Evolutionary conservation across 1,140 invertebrate species (phyloP), one percentile per base, ranked within the genome.

Genomic region (Mamestra configurata): DNA sequence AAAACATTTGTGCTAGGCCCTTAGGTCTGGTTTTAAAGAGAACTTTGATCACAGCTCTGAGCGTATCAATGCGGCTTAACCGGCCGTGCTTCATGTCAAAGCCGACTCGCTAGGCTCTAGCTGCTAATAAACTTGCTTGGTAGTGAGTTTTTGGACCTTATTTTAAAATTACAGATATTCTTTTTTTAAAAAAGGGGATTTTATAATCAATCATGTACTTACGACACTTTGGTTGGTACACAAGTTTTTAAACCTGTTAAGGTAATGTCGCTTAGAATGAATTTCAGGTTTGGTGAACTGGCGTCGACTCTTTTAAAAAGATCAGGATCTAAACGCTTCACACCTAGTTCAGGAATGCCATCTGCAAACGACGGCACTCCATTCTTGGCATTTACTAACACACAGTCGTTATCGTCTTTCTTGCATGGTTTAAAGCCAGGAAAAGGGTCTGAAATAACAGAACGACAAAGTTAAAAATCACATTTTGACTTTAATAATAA

Each of bases 391-490:
- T 84, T 79, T 13, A 82, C 75, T 43, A 83, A 88, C 0, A 87
- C 35, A 72, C 92, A 94, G 71, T 87, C 82, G 0, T 79, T 43
- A 18, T 92, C 90, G 0, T 77, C 81, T 0, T 64, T 24, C 53
- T 83, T 84, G 68, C 90, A 93, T 85, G 81, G 86, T n/a, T 79
- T 84, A 24, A 89, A 59, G 43, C 20, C 20, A 3, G 51, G 51
- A 55, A 72, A 82, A 18, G 77, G 35, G 13, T 82, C 84, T 89
- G 83, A 11, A 83, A 49, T 53, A 27, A 20, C 13, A 35, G 18
- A 51, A 20, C 18, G 31, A n/a, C n/a, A n/a, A n/a, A n/a, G n/a
- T n/a, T n/a, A n/a, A n/a, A n/a, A n/a, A n/a, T n/a, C n/a, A n/a
- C n/a, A n/a, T n/a, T n/a, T n/a, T n/a, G n/a, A n/a, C n/a, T n/a